These are phyloP conservation scores for Eilema caniola DNA, from an alignment of 2,888 invertebrate genomes.

Conservation along the genomic window DNA sequence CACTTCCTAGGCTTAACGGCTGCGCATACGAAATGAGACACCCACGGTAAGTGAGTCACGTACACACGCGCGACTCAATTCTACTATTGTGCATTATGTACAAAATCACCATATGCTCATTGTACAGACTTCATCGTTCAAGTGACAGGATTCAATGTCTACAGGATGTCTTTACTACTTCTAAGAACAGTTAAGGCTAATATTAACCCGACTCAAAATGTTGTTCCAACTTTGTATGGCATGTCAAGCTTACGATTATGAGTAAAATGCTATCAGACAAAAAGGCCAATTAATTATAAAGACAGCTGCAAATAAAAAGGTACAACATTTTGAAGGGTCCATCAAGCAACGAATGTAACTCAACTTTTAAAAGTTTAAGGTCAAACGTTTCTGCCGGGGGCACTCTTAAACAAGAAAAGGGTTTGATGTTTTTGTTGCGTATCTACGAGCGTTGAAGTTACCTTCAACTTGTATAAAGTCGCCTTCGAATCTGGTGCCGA, in stretches of 20 bases:
- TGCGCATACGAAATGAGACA: conserved; percentile 76
- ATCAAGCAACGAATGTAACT: conserved; percentile 42
- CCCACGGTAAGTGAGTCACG: conserved; percentile 75
- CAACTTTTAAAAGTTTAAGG: conserved; percentile 54
- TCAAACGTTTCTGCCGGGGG: conserved; percentile 49
- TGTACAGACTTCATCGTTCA: conserved; percentile 53
- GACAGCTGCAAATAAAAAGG: conserved; percentile 37
- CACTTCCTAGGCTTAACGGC: conserved; percentile 77
- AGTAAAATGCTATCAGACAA: conserved; percentile 26
- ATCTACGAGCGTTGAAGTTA: conserved; percentile 35
- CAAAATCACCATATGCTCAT: conserved; percentile 59
- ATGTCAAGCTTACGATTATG: conserved; percentile 26
- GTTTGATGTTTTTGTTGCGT: conserved; percentile 43
- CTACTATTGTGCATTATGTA: conserved; percentile 54
- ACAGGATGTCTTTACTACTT: conserved; percentile 65
- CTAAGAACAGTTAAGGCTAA: conserved; percentile 50
- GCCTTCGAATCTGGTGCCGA: conserved; percentile 44
- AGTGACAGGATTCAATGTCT: conserved; percentile 57
- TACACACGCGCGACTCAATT: conserved; percentile 50
- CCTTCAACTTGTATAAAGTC: conserved; percentile 50
- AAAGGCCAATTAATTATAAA: conserved; percentile 35
- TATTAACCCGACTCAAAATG: conserved; percentile 42
- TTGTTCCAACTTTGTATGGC: conserved; percentile 34
- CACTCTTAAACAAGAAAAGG: conserved; percentile 50
- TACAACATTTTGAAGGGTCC: conserved; percentile 42